Evolutionary conservation across 2,888 invertebrate species (phyloP).

Genomic region (Meloe dianella): DNA sequence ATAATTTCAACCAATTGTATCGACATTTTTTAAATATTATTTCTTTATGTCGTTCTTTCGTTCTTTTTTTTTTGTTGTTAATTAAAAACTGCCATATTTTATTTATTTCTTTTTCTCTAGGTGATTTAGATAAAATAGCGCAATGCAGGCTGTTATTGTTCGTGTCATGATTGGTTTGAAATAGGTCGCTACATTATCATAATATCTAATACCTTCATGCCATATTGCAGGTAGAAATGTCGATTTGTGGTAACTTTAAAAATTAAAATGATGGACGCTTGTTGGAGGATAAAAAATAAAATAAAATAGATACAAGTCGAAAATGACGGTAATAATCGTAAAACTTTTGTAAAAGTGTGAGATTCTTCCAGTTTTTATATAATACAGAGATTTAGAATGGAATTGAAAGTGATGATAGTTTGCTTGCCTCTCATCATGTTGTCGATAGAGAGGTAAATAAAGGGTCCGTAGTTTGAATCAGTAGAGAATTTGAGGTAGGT

Average conservation of each 20-base stretch:
- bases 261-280: not conserved
- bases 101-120: not conserved
- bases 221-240: constrained; percentile 51
- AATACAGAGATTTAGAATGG: not conserved
- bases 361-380: constrained; percentile 15
- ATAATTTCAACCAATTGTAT: constrained; percentile 5
- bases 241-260: constrained; percentile 26
- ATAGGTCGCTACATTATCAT: constrained; percentile 53
- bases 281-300: not conserved
- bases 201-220: constrained; percentile 48
- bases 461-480: not conserved
- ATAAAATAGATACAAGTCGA: not conserved
- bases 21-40: constrained; percentile 10
- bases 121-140: constrained; percentile 28
- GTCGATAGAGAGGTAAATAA: constrained; percentile 3
- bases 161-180: constrained; percentile 53
- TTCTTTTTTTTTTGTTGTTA: not conserved
- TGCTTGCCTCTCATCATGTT: not conserved
- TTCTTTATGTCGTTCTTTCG: not conserved
- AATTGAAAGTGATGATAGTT: constrained; percentile 1
- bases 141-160: constrained; percentile 47
- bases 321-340: constrained; percentile 26
- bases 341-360: constrained; percentile 31
- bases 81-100: constrained; percentile 4
- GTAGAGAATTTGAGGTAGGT: constrained; percentile 2